Evolutionary conservation across 2,113 vertebrate genomes (phyloP).

Genomic region (Psophia crepitans): DNA sequence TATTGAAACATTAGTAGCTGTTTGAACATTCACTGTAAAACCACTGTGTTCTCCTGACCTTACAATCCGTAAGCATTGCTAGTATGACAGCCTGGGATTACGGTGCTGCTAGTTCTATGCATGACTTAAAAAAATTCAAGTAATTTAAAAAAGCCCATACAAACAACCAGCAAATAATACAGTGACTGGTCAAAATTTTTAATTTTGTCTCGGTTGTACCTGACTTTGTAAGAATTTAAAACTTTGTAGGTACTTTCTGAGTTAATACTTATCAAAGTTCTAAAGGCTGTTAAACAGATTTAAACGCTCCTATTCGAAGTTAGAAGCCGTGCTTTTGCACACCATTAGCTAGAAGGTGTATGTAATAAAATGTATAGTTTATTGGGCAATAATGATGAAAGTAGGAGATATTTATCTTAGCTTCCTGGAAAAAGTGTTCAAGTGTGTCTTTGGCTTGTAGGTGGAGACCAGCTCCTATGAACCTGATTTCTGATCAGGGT

Average conservation of each 20-base stretch:
- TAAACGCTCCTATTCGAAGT: constrained; percentile 46
- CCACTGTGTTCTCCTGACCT: neutral
- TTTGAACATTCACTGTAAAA: neutral
- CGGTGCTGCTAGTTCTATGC: neutral
- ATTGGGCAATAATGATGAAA: constrained; percentile 38
- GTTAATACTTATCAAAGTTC: constrained; percentile 55
- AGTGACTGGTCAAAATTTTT: neutral
- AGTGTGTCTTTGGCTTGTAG: neutral
- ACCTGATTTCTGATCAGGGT: neutral
- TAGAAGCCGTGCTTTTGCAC: constrained; percentile 35
- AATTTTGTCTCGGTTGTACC: neutral
- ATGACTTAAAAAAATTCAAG: neutral
- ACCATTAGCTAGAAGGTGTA: constrained; percentile 43
- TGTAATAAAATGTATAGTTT: constrained; percentile 47
- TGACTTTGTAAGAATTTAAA: neutral
- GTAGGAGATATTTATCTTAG: neutral
- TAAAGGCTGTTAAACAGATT: constrained; percentile 59
- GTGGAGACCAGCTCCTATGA: neutral
- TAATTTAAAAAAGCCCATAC: neutral
- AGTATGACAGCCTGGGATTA: neutral
- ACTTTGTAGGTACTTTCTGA: constrained; percentile 9
- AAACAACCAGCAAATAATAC: neutral
- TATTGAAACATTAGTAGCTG: neutral
- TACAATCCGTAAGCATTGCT: neutral
- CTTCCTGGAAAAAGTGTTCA: neutral